These are phyloP conservation scores for Eugnorisma glareosa DNA, from an alignment of 2,888 invertebrate species.

Conservation along the genomic window DNA sequence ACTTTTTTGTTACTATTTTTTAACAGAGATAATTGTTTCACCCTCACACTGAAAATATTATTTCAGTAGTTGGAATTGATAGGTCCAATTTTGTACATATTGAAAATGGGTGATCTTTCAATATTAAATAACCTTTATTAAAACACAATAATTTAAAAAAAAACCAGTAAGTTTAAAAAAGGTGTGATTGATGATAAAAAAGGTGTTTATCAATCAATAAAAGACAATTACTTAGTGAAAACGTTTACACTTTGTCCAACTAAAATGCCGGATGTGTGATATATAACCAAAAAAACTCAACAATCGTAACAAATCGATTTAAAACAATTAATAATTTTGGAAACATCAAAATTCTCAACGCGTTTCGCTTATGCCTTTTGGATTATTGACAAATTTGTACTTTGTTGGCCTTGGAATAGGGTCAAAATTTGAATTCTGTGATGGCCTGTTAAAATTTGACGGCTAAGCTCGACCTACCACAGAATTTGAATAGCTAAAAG, in stretches of 20 bases:
- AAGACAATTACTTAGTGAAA: conserved; percentile 29
- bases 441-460: conserved; percentile 54
- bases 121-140: background rate
- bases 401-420: conserved; percentile 63
- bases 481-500: conserved; percentile 52
- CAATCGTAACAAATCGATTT: conserved; percentile 83
- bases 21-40: too few relatives aligned
- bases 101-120: background rate
- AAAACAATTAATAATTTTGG: conserved; percentile 74
- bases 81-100: background rate
- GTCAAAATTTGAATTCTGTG: conserved; percentile 46
- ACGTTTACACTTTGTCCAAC: conserved; percentile 59
- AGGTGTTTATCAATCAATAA: conserved; percentile 33
- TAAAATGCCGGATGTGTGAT: conserved; percentile 72
- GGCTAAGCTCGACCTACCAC: conserved; percentile 35
- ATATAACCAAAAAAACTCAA: conserved; percentile 72
- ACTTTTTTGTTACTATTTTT: background rate
- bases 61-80: background rate
- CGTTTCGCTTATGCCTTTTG: conserved; percentile 58
- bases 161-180: background rate
- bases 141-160: background rate
- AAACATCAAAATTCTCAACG: conserved; percentile 72
- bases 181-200: conserved; percentile 3
- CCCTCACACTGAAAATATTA: background rate
- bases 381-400: conserved; percentile 64